Percentiles rank a stretch among this genome's conserved stretches.
Conservation (phyloP, 2,113 vertebrate species). For the Herpetotheres cachinnans region DNA sequence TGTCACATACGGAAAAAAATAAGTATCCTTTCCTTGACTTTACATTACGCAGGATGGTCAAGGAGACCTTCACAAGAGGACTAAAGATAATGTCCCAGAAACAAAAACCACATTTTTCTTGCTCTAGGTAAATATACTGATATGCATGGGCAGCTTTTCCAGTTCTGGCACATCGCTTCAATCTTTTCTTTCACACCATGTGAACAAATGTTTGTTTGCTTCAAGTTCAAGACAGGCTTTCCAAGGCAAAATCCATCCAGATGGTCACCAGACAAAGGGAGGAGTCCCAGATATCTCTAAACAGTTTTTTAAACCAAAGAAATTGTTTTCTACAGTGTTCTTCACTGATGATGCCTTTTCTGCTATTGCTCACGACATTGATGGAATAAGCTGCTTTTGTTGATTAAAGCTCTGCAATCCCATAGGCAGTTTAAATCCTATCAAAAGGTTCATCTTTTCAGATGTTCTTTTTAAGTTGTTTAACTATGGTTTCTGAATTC, state of each 20-base stretch:
- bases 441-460: conserved; percentile 67
- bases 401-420: conserved; percentile 66
- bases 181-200: not conserved
- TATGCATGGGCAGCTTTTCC: not conserved
- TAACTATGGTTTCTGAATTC: conserved; percentile 2
- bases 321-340: conserved; percentile 39
- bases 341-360: conserved; percentile 24
- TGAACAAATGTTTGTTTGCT: conserved; percentile 51
- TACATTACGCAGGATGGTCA: not conserved
- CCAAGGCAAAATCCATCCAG: conserved; percentile 56
- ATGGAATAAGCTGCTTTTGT: conserved; percentile 69
- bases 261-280: conserved; percentile 42
- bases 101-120: conserved; percentile 5
- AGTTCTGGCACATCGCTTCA: conserved; percentile 2
- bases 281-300: conserved; percentile 14
- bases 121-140: conserved; percentile 12
- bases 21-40: not conserved
- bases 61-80: not conserved
- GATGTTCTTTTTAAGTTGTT: conserved; percentile 65
- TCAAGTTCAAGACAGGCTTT: conserved; percentile 41
- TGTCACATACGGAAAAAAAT: not conserved
- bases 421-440: conserved; percentile 62
- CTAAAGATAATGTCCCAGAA: not conserved
- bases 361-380: conserved; percentile 28
- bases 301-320: conserved; percentile 35